Conservation (phyloP, 2,888 invertebrate genomes). For the Microchrysa polita region DNA sequence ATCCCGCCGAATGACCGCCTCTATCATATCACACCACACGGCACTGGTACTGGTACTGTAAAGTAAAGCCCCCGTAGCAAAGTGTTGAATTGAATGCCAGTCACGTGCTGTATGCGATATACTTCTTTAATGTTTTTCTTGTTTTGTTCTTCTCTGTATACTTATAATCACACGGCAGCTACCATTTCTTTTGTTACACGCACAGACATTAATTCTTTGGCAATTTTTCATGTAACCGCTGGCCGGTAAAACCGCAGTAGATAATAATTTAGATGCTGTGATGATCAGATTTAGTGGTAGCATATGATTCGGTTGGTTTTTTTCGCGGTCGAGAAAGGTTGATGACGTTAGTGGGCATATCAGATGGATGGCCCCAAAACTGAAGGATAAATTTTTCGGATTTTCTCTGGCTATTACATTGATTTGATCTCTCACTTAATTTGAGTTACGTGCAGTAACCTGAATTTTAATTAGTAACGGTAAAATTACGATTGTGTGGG, state of each 20-base stretch:
- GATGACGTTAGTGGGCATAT: no score
- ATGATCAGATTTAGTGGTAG: conserved; percentile 37
- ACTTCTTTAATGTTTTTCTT: conserved; percentile 36
- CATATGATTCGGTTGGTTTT: conserved; percentile 33
- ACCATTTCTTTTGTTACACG: conserved; percentile 47
- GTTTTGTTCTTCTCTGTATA: conserved; percentile 14
- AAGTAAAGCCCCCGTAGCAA: neutral
- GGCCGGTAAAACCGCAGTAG: no score
- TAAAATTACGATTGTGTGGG: no score
- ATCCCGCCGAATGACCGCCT: neutral
- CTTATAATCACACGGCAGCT: conserved; percentile 40
- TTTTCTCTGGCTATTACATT: no score
- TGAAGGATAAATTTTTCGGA: no score
- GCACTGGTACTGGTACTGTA: no score
- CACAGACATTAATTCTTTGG: conserved; percentile 42
- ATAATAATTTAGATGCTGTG: neutral
- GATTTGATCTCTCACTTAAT: no score
- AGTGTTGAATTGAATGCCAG: conserved; percentile 42
- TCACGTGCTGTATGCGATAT: conserved; percentile 45
- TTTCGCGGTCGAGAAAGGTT: neutral
- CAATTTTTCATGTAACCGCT: conserved; percentile 1
- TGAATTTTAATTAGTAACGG: no score
- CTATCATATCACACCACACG: neutral
- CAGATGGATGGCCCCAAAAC: conserved; percentile 23
- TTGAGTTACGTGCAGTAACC: no score